Conservation (phyloP, 2,113 vertebrate genomes). For the Brachypodius melanocephalos region DNA sequence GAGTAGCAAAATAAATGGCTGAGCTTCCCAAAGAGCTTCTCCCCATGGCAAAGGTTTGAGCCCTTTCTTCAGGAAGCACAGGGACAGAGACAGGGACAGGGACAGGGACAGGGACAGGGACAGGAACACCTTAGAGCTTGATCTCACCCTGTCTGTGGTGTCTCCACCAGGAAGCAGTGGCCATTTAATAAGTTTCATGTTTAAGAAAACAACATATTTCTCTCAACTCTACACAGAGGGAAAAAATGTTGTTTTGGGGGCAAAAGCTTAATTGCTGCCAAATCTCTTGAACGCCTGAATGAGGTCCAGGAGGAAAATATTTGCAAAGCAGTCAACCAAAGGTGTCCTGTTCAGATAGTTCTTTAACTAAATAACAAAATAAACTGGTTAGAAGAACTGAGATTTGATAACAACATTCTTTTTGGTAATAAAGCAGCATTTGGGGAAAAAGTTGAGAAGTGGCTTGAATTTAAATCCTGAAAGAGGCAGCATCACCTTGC, state of each 20-base stretch:
- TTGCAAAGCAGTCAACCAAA: background rate
- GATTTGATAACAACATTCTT: background rate
- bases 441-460: background rate
- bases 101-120: background rate
- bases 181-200: background rate
- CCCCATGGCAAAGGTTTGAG: background rate
- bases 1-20: background rate
- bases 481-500: background rate
- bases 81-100: background rate
- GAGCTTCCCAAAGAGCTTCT: background rate
- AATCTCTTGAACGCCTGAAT: background rate
- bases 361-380: background rate
- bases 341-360: background rate
- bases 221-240: fast-evolving
- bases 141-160: background rate
- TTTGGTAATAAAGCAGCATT: background rate
- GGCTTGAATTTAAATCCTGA: background rate
- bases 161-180: background rate
- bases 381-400: background rate
- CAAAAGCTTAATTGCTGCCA: background rate
- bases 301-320: background rate
- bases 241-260: background rate
- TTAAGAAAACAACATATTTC: background rate
- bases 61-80: background rate
- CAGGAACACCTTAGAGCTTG: background rate